A percentile compares a stretch with the other conserved stretches of the same genome.
Conservation (phyloP, 2,113 vertebrate species). For the Mormyrus iriodes region DNA sequence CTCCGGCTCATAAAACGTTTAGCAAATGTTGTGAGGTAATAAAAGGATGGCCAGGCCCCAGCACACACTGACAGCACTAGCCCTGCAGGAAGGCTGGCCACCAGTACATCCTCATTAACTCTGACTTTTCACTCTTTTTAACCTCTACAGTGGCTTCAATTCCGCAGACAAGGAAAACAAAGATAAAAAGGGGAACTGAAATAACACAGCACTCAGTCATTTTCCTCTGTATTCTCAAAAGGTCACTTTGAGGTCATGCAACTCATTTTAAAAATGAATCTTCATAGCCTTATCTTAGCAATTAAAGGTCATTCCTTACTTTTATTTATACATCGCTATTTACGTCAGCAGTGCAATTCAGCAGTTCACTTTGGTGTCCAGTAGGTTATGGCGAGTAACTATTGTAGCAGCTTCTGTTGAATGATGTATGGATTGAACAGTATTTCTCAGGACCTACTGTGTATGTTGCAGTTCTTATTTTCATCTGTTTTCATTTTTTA, state of each 20-base stretch:
- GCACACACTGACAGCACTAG: background rate
- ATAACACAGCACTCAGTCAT: background rate
- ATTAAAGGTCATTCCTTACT: background rate
- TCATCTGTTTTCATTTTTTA: background rate
- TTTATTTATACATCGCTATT: background rate
- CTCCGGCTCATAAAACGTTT: slow-evolving; percentile 1
- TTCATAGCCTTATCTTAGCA: background rate
- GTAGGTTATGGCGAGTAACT: background rate
- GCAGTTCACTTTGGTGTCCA: background rate
- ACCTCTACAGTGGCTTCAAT: background rate
- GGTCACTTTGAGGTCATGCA: slow-evolving; percentile 1
- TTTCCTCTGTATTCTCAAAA: background rate
- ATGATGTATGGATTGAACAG: background rate
- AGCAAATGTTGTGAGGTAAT: slow-evolving; percentile 18
- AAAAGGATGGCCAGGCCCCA: background rate
- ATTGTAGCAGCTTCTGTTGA: background rate
- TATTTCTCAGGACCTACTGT: background rate
- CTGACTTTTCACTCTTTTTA: background rate
- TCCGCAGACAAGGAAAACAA: background rate
- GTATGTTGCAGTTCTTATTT: background rate
- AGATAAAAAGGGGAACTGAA: background rate
- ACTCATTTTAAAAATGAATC: background rate
- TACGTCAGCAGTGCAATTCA: background rate
- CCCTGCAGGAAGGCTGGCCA: background rate
- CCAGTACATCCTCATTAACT: background rate